Base-by-base conservation (phyloP, 2,888 invertebrate genomes). In the Ischnura elegans region DNA sequence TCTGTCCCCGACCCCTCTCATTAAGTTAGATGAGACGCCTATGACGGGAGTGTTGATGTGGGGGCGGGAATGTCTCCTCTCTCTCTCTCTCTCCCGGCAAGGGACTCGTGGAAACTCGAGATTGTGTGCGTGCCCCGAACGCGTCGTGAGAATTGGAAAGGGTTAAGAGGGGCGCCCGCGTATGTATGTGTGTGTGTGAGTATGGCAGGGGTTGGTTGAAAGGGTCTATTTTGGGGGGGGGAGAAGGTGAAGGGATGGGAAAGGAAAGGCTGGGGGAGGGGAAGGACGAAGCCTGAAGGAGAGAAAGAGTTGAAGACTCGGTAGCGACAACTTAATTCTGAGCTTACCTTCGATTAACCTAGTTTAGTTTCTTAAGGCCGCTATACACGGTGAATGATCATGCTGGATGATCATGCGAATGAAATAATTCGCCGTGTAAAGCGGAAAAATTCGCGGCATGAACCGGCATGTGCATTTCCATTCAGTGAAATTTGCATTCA, bases 21-120 rank as follows among this genome's bases (percentile, higher is more conserved):
- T 86, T 86, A 86, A 86, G 86, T 86, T 86, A 86, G 86, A 86
- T 86, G 86, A 86, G 86, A 86, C 86, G 86, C 43, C 86, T 86
- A 86, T 86, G 86, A 86, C 46, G 86, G 43, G 45, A 46, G 86
- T 86, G 86, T 86, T 46, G 86, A 86, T 46, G 86, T 45, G 25
- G n/a, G 45, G n/a, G 19, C 21, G 13, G 36, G 36, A 21, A 19
- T 51, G 51, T 13, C n/a, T n/a, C n/a, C n/a, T n/a, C n/a, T n/a
- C n/a, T n/a, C n/a, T n/a, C n/a, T n/a, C n/a, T n/a, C n/a, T n/a
- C n/a, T n/a, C n/a, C n/a, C n/a, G 45, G 8, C 8, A 46, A 42
- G 46, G 43, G 5, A n/a, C 25, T 61, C n/a, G 76, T 76, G 29
- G 76, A 36, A 76, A 76, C 36, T 29, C 76, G 76, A 76, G 76